phyloP scores from a whole-genome alignment of 2,113 vertebrate species.

The Vulpes ferrilata region DNA sequence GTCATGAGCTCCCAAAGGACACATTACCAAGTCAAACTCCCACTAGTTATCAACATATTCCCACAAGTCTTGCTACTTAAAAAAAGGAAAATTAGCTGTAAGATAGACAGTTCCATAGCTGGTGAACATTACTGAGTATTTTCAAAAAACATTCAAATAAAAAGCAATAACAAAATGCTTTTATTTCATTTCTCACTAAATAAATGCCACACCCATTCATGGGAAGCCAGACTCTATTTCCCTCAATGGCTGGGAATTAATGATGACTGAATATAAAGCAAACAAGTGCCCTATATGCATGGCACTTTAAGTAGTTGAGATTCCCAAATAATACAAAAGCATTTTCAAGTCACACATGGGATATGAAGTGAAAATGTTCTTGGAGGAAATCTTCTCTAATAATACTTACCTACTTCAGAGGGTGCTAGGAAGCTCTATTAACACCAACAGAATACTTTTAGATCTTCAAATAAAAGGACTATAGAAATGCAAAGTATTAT shows the following conservation, averaged over 20 bases:
- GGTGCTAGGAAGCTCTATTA: slow-evolving; percentile 77
- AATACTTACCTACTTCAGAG: slow-evolving; percentile 78
- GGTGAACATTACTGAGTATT: slow-evolving; percentile 46
- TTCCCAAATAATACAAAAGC: slow-evolving; percentile 71
- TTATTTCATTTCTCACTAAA: slow-evolving; percentile 65
- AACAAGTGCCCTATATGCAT: neutral
- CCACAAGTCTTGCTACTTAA: neutral
- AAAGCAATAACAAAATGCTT: slow-evolving; percentile 24
- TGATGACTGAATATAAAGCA: slow-evolving; percentile 6
- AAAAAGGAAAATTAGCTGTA: slow-evolving; percentile 38
- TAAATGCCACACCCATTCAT: slow-evolving; percentile 35
- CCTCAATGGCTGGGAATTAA: neutral
- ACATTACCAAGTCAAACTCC: neutral
- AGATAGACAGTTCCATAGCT: neutral
- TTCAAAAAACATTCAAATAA: slow-evolving; percentile 62
- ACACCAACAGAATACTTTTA: slow-evolving; percentile 76
- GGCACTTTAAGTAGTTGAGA: slow-evolving; percentile 61
- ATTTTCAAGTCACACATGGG: slow-evolving; percentile 75
- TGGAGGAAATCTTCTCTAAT: slow-evolving; percentile 73
- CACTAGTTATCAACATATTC: neutral
- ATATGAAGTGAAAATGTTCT: slow-evolving; percentile 69
- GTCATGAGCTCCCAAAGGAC: slow-evolving; percentile 23
- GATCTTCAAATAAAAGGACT: slow-evolving; percentile 79
- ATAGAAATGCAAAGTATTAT: slow-evolving; percentile 81
- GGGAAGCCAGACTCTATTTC: slow-evolving; percentile 17